These are phyloP conservation scores for Pelecanoides urinatrix DNA, from an alignment of 2,113 vertebrate species.

Conservation along the genomic window DNA sequence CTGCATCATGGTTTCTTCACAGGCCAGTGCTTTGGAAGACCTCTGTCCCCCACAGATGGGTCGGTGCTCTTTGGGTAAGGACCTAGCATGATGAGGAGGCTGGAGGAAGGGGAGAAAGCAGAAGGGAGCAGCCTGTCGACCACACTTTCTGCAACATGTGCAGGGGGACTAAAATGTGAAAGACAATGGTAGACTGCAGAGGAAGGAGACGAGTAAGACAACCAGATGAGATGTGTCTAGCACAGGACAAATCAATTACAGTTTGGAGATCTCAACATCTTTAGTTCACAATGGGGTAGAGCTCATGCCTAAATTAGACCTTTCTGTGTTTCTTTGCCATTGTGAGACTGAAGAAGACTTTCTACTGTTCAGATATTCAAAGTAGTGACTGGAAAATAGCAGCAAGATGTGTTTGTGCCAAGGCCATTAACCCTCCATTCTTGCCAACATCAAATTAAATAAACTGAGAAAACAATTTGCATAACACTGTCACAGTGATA, in stretches of 20 bases:
- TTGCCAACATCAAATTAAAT: slow-evolving; percentile 60
- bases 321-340: not conserved
- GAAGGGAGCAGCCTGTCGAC: not conserved
- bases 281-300: not conserved
- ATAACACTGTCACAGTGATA: slow-evolving; percentile 32
- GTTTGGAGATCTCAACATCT: not conserved
- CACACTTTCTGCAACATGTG: not conserved
- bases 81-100: not conserved
- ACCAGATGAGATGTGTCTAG: not conserved
- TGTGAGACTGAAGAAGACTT: not conserved
- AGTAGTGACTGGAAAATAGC: slow-evolving; percentile 40
- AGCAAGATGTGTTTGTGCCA: slow-evolving; percentile 39
- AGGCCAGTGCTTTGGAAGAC: not conserved
- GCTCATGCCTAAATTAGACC: not conserved
- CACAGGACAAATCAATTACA: not conserved
- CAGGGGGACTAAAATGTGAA: not conserved
- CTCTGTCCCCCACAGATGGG: not conserved
- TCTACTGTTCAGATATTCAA: slow-evolving; percentile 16
- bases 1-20: not conserved
- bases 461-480: slow-evolving; percentile 55
- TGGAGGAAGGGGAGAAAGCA: not conserved
- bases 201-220: not conserved
- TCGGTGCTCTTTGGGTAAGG: not conserved
- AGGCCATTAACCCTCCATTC: slow-evolving; percentile 58
- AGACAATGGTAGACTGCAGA: not conserved